Base-by-base conservation (phyloP, 2,888 invertebrate species). In the Tetranychus piercei region DNA sequence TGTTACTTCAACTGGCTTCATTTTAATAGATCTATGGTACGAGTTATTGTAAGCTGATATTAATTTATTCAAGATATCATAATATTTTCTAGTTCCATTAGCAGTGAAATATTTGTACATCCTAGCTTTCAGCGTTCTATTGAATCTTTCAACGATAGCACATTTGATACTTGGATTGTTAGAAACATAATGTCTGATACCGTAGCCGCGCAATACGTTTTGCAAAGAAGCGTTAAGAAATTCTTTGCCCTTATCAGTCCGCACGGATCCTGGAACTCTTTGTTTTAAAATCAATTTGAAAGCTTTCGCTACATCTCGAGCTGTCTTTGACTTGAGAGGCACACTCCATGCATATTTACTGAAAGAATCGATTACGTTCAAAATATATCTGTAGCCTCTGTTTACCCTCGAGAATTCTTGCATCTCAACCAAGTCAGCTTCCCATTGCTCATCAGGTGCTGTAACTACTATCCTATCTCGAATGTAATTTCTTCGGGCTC, bases 121-220 rank as follows among this genome's bases (percentile, higher is more conserved):
- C 74, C 77, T 78, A 44, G 78, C 77, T 77, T 80, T 81, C 18
- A 81, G 65, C 4, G 80, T 81, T 73, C 80, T 73, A 76, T 81
- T 79, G 18, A 80, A 80, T 6, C 82, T 73, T 77, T 82, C 81
- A 6, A 80, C 78, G 5, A 81, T 76, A 1, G 78, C 76, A 1
- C 80, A 80, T 77, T 82, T 82, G 6, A 79, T 78, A 67, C 80
- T 79, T 4, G 77, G 78, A 76, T 80, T 79, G 11, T 79, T 75
- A 0, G 80, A 79, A 1, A 78, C 78, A 67, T 80, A 79, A 77
- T 78, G 80, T 23, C 77, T 34, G 1, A 79, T 73, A 6, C 78
- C 77, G 23, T 78, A 75, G 22, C 76, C 67, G 23, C 76, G 76
- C 23, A 78, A 73, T 66, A 77, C 76, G 1, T 75, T 72, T 74